phyloP scores from a whole-genome alignment of 2,888 invertebrate species.

The Tholera decimalis region DNA sequence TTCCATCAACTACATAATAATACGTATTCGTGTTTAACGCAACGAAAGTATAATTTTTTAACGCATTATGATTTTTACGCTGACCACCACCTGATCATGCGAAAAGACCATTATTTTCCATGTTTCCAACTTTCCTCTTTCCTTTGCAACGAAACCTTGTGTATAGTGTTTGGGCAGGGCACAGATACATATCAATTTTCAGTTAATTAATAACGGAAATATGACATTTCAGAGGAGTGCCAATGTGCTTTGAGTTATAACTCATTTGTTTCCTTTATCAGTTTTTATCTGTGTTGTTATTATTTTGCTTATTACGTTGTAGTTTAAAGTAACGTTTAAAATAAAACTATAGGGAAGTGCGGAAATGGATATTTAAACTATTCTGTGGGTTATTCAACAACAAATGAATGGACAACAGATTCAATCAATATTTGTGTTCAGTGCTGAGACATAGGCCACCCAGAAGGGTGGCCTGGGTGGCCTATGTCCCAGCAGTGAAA shows the following conservation, averaged over 20 bases:
- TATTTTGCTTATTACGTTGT: no score
- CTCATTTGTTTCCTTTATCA: not conserved
- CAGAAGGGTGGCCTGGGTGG: no score
- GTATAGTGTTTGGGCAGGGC: not conserved
- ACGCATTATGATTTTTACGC: slow-evolving; percentile 14
- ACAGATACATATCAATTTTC: slow-evolving; percentile 3
- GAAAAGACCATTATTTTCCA: slow-evolving; percentile 13
- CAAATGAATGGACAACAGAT: not conserved
- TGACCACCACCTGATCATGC: slow-evolving; percentile 3
- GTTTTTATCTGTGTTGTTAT: no score
- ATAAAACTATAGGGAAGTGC: slow-evolving; percentile 7
- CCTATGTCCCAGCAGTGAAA: no score
- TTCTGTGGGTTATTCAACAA: slow-evolving; percentile 19
- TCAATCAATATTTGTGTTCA: not conserved
- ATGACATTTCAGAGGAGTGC: slow-evolving; percentile 7
- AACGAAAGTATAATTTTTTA: slow-evolving; percentile 28
- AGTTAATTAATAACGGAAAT: not conserved
- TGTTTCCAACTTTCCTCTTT: slow-evolving; percentile 12
- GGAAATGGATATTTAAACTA: slow-evolving; percentile 9
- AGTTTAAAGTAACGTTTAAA: slow-evolving; percentile 7
- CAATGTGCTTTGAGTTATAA: not conserved
- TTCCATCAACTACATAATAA: not conserved
- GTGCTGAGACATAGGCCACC: not conserved
- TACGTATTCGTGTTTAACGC: slow-evolving; percentile 32
- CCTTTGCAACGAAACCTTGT: not conserved